Evolutionary conservation across 30 jellyfish, hydroid and myxozoan species (phyloP), one percentile per base, ranked within the genome.

Genomic region (Rhopilema esculentum): DNA sequence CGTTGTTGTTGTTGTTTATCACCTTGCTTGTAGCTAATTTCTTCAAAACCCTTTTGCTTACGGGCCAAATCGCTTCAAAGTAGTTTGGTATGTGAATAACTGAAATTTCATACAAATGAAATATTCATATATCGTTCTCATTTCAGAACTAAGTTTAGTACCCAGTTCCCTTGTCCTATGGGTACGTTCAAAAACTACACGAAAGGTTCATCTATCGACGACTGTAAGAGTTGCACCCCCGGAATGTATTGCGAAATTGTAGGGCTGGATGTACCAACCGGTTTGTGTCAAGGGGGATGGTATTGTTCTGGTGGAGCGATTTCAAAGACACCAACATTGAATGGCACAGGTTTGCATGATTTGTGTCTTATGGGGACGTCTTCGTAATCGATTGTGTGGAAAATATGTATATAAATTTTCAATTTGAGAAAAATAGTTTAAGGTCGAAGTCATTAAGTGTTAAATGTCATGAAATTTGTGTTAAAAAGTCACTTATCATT

Each of bases 111-210:
- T n/a, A n/a, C n/a, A n/a, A n/a, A n/a, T n/a, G n/a, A n/a, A n/a
- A n/a, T n/a, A n/a, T n/a, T n/a, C n/a, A n/a, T n/a, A n/a, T n/a
- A n/a, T n/a, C n/a, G n/a, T n/a, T n/a, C n/a, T n/a, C n/a, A n/a
- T 78, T 75, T 66, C 49, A 89, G 97, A 1, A 92, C 98, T 0
- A 53, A 51, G 48, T 77, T 51, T 65, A 85, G 90, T 25, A 70
- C 75, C n/a, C 90, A 92, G 80, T 70, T 20, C 51, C 97, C 97
- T 12, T 95, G 99, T 77, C 99, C 99, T 4, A 72, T 75, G 68
- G 99, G 99, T 25, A 95, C 99, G 8, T 95, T 66, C 92, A 95
- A 95, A 82, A 95, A 95, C 62, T 84, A 77, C 79, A 89, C 99
- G 21, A 61, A 30, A 63, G 99, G 99, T 1, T 67, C 91, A 23